Base-by-base conservation (phyloP, 2,797 vertebrate genomes). In the Pelobates cultripes region DNA sequence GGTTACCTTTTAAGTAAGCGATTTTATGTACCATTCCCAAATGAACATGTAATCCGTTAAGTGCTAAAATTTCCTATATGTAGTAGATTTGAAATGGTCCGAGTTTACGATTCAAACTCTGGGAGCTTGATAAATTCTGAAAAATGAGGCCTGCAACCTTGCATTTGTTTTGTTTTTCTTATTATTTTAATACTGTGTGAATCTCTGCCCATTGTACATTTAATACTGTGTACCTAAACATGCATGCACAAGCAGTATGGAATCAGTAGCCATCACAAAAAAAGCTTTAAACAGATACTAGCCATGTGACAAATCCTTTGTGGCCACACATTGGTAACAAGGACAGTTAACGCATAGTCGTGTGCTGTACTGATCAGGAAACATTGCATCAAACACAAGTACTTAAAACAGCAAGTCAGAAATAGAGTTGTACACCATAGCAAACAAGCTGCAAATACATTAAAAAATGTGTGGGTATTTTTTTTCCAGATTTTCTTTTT, bases 361-460 rank as follows among this genome's bases (percentile, higher is more conserved):
- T 90, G 90, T 85, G 91, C 88, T 89, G 89, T 89, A 93, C 91
- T 84, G 84, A 87, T 88, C 86, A 92, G 89, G 91, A 92, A 92
- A 92, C 84, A 89, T 86, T 87, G 89, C 91, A 93, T 94, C 92
- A 92, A 90, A 93, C 93, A 95, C 94, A 92, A 89, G 90, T 91
- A 92, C 91, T 87, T 89, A 91, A 94, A 94, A 95, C 92, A 93
- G 92, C 92, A 92, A 93, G 88, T 94, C 89, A 88, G 90, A 93
- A 92, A 90, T 79, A 89, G 90, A 88, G 88, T 91, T 92, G 93
- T 93, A 94, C 94, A 95, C 91, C 88, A 85, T 92, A 90, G 90
- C 91, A 89, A 92, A 92, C 89, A 89, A 92, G 92, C 92, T 87
- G 91, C 86, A 91, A 92, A 89, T 91, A 93, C 91, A 86, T 87